Conservation (phyloP, 92 coral and sea anemone genomes). For the Micromussa lordhowensis region DNA sequence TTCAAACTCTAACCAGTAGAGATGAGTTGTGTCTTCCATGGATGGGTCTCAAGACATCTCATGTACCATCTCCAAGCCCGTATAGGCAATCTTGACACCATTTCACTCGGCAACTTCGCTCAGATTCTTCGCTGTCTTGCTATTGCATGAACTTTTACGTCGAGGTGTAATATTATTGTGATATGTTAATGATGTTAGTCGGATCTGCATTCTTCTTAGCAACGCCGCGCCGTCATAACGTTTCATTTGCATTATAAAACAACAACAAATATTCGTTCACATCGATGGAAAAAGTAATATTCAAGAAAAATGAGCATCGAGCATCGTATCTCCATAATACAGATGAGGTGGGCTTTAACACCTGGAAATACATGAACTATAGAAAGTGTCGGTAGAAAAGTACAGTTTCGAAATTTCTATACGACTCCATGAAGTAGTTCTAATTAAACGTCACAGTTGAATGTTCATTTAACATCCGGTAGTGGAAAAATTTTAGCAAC, state of each 20-base stretch:
- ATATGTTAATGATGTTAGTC: neutral
- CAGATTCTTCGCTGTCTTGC: too few species aligned
- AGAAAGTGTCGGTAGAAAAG: too few species aligned
- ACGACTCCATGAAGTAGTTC: too few species aligned
- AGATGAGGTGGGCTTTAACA: neutral
- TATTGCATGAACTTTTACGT: neutral
- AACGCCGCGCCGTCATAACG: neutral
- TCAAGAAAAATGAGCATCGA: neutral
- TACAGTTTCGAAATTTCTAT: too few species aligned
- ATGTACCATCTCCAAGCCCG: slow-evolving; percentile 62
- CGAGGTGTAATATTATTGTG: neutral
- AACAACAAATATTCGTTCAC: neutral
- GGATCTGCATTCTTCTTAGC: neutral
- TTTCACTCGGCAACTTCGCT: neutral
- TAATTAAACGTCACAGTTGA: too few species aligned
- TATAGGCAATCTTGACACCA: slow-evolving; percentile 15
- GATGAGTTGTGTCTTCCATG: slow-evolving; percentile 77
- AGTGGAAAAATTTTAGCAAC: too few species aligned
- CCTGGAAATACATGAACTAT: too few species aligned
- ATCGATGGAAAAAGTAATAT: neutral
- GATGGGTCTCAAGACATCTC: slow-evolving; percentile 55
- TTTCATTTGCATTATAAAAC: neutral
- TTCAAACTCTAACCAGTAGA: slow-evolving; percentile 56
- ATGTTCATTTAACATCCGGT: too few species aligned
- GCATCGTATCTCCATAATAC: neutral